Conservation (phyloP, 2,797 vertebrate species). For the Sebastes cheni region DNA sequence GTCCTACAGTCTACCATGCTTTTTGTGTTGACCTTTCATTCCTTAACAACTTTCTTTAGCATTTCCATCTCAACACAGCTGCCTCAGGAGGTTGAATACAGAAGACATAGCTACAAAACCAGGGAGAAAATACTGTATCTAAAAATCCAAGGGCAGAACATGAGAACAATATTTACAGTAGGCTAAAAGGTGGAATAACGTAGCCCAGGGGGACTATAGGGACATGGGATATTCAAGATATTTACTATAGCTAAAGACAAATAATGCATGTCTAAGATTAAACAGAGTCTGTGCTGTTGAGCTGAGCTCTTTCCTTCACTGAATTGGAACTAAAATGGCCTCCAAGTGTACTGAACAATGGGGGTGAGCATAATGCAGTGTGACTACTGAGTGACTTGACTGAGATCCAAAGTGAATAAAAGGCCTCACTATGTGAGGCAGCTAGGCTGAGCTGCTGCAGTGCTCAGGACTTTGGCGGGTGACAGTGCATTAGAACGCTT, state of each 20-base stretch:
- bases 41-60: constrained; percentile 27
- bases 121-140: not conserved
- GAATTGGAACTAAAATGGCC: constrained; percentile 84
- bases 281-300: constrained; percentile 63
- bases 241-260: constrained; percentile 51
- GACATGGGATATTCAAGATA: constrained; percentile 16
- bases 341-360: constrained; percentile 83
- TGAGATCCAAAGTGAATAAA: constrained; percentile 84
- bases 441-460: constrained; percentile 75
- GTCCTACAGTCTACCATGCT: not conserved
- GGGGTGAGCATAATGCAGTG: constrained; percentile 82
- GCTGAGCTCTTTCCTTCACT: constrained; percentile 70
- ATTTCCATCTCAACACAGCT: constrained; percentile 20
- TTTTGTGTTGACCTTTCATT: constrained; percentile 40
- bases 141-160: not conserved
- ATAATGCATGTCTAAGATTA: constrained; percentile 63
- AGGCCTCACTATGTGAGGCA: constrained; percentile 80
- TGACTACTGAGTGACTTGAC: constrained; percentile 86
- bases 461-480: constrained; percentile 77
- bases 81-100: constrained; percentile 17
- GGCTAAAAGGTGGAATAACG: not conserved
- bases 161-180: not conserved
- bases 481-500: constrained; percentile 74
- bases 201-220: not conserved
- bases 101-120: not conserved